Base-by-base conservation (phyloP, 2,113 vertebrate genomes). In the Barbus barbus region DNA sequence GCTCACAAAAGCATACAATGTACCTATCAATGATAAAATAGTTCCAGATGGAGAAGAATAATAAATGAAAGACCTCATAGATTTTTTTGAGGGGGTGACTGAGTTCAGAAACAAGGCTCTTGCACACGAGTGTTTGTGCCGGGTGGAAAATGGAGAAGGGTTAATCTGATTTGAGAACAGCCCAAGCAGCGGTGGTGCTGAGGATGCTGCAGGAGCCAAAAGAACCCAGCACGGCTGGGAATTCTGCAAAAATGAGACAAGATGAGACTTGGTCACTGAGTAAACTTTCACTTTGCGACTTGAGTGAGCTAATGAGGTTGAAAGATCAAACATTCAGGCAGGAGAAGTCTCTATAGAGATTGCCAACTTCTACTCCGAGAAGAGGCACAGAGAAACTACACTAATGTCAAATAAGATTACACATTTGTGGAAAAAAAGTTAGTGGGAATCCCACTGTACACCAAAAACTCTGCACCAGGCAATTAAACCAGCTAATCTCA, bases 1-100 rank as follows among this genome's bases (percentile, higher is more conserved):
- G 73, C 65, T 87, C 78, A 85, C 74, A 67, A 82, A 85, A 48
- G 80, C 56, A 85, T 63, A 82, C 71, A 33, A 26, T 71, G 81
- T 51, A 74, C 56, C 61, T 63, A 31, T 65, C 73, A 28, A 58
- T 33, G 74, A 83, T 76, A 90, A 94, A 95, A 91, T 87, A 90
- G 88, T 94, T 94, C 93, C 93, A 94, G 93, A 94, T 94, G 94
- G 91, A 71, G 80, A 78, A 87, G 87, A 89, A 93, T 86, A 92
- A 91, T 91, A 87, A 89, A 88, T 83, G 69, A 60, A 90, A 89
- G 36, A 90, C 90, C 90, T 93, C 89, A 92, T 90, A 83, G 90
- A 90, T 93, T 92, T 93, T 90, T 93, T 90, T 92, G 9, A 1
- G 7, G 38, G 90, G 11, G 18, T 83, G 86, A 84, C 83, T 88